phyloP scores from a whole-genome alignment of 1,140 invertebrate genomes.

The Trichonephila clavata region DNA sequence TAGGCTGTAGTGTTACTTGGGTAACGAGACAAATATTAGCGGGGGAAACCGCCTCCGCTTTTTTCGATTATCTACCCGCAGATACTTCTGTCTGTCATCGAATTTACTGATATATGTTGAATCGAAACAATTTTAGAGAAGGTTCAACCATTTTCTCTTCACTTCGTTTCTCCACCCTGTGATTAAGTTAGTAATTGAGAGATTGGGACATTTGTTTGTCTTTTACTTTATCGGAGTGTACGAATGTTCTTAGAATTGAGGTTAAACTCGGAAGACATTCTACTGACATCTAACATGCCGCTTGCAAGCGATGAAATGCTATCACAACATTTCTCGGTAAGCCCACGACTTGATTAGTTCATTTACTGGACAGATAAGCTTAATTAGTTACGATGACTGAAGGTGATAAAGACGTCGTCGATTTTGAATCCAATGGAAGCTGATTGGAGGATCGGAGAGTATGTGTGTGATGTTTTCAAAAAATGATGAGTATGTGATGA shows the following conservation, averaged over 20 bases:
- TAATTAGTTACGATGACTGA: slow-evolving; percentile 18
- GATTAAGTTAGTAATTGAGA: slow-evolving; percentile 26
- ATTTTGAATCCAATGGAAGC: background rate
- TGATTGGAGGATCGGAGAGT: background rate
- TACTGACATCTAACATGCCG: slow-evolving; percentile 14
- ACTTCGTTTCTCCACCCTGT: background rate
- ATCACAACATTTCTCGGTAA: slow-evolving; percentile 34
- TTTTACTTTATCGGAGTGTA: slow-evolving; percentile 17
- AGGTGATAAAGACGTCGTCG: slow-evolving; percentile 12
- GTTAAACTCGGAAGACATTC: slow-evolving; percentile 13
- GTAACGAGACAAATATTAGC: slow-evolving; percentile 63
- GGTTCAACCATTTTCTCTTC: background rate
- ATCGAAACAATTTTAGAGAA: slow-evolving; percentile 8
- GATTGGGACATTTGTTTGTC: slow-evolving; percentile 11
- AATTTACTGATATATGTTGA: slow-evolving; percentile 16
- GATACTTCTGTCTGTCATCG: slow-evolving; percentile 49
- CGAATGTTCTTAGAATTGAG: slow-evolving; percentile 9
- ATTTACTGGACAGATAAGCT: slow-evolving; percentile 29
- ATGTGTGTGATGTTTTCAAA: no score
- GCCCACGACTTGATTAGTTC: slow-evolving; percentile 13
- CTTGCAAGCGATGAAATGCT: slow-evolving; percentile 14
- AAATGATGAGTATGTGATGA: no score
- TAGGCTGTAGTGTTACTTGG: slow-evolving; percentile 52
- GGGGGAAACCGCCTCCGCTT: background rate
- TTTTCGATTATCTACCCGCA: background rate